Conservation (phyloP, 1,140 invertebrate species). For the Conus betulinus region DNA sequence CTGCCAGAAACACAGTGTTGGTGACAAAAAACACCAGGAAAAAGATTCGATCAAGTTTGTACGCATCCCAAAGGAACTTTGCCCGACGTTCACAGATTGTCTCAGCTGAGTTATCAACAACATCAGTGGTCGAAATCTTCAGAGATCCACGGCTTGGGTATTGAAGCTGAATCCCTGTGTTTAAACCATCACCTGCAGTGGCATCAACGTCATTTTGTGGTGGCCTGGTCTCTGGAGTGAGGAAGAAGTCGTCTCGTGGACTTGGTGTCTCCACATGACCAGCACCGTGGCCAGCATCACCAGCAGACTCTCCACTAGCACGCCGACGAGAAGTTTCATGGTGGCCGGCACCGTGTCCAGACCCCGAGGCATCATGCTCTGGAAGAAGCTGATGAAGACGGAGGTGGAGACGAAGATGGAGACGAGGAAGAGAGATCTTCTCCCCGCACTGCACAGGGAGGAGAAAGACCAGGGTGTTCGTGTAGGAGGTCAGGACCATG, state of each 20-base stretch:
- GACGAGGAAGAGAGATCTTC: slow-evolving; percentile 51
- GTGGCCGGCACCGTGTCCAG: slow-evolving; percentile 79
- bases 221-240: too few species aligned
- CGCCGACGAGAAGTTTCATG: slow-evolving; percentile 23
- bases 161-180: not conserved
- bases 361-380: slow-evolving; percentile 15
- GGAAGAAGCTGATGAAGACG: slow-evolving; percentile 45
- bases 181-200: not conserved
- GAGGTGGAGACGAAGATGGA: slow-evolving; percentile 46
- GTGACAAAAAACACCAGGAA: not conserved
- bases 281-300: slow-evolving; percentile 30
- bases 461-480: slow-evolving; percentile 48
- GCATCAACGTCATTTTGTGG: too few species aligned
- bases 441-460: slow-evolving; percentile 52
- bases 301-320: slow-evolving; percentile 8
- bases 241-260: not conserved
- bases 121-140: not conserved
- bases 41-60: not conserved
- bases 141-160: not conserved
- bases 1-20: not conserved
- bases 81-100: too few species aligned
- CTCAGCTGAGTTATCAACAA: not conserved
- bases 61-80: too few species aligned
- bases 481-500: slow-evolving; percentile 41
- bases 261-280: slow-evolving; percentile 1